Evolutionary conservation across 2,888 invertebrate species (phyloP), one percentile per base, ranked within the genome.

Genomic region (Spialia ferax): DNA sequence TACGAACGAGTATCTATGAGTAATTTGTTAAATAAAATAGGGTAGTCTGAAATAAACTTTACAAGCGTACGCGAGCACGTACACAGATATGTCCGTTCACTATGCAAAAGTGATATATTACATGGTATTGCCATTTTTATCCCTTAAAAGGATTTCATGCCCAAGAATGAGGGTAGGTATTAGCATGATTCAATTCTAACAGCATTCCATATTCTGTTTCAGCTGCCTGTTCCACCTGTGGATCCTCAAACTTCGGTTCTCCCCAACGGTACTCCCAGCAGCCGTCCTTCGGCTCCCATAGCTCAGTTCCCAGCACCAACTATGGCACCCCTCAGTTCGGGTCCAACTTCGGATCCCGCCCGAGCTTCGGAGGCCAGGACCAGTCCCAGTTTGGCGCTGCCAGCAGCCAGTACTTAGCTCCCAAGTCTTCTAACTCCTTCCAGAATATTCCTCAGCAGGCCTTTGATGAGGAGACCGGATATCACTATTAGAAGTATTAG

Each of bases 401-500:
- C 68, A 87, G 78, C 77, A 86, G 87, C 61, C 91, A 91, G 73
- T 91, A 92, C 79, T 77, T 88, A 71, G 82, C 89, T 6, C 91
- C 92, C 1, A 84, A 82, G 69, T 75, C 81, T 26, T 77, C 77
- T 10, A 76, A 61, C 74, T 45, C 42, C 42, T 77, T 77, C 77
- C 82, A 86, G 71, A 82, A 86, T 71, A 74, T 76, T 52, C 88
- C 89, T 20, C 91, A 91, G 68, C 93, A 93, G 70, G 73, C 82
- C 32, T 93, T 93, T 68, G 89, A 93, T 59, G 92, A 90, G 69
- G 73, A 88, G 63, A 89, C 89, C 20, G 91, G 91, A 54, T 93
- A 93, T 77, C 83, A 86, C 26, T 93, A 93, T 69, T 92, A 83
- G 78, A n/a, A 63, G 22, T 13, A 13, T 13, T 7, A 13, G n/a